phyloP scores from a whole-genome alignment of 2,113 vertebrate genomes.

The Hypomesus transpacificus region DNA sequence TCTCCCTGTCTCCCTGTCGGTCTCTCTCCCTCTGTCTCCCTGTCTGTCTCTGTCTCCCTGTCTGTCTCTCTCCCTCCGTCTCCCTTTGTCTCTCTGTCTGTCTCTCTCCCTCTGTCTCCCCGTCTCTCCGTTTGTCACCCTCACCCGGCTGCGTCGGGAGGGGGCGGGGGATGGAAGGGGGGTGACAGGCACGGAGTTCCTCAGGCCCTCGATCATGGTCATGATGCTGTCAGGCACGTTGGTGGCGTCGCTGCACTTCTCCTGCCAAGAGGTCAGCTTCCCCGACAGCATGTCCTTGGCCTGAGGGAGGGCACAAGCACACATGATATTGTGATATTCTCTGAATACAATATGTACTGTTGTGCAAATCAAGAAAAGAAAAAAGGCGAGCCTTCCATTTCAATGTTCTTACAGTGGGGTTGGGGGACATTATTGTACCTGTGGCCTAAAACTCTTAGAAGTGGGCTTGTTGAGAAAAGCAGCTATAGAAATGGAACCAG shows the following conservation, averaged over 20 bases:
- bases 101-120: no score
- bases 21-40: no score
- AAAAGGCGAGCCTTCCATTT: no score
- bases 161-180: conserved; percentile 84
- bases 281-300: conserved; percentile 76
- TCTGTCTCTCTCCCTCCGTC: not conserved
- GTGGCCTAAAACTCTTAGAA: no score
- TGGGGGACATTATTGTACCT: no score
- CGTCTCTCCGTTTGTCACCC: not conserved
- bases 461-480: not conserved
- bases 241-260: conserved; percentile 85
- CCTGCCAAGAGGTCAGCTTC: conserved; percentile 87
- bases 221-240: conserved; percentile 83
- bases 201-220: conserved; percentile 86
- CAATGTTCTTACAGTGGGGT: no score
- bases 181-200: conserved; percentile 73
- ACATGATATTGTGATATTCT: not conserved
- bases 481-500: conserved; percentile 22
- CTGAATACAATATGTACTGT: no score
- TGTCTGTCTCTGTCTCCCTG: no score
- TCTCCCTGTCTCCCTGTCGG: no score
- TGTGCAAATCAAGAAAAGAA: no score
- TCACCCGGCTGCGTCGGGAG: conserved; percentile 78
- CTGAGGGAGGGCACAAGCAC: conserved; percentile 47
- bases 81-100: not conserved